phyloP scores from a whole-genome alignment of 2,113 vertebrate species.

The Amia ocellicauda region DNA sequence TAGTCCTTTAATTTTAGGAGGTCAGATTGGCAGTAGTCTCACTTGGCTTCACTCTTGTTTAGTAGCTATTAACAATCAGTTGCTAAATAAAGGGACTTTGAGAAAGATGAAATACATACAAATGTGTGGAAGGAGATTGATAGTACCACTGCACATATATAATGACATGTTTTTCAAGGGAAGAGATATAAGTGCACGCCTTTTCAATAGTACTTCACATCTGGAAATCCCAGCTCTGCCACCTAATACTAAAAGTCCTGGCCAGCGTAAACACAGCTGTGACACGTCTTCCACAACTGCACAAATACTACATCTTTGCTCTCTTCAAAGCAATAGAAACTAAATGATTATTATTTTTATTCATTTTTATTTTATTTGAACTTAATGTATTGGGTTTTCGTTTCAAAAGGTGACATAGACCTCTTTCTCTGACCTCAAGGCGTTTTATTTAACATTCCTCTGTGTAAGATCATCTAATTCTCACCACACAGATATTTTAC shows the following conservation, averaged over 20 bases:
- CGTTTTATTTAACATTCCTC: no score
- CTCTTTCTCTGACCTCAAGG: no score
- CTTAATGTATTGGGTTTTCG: no score
- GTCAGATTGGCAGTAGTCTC: neutral
- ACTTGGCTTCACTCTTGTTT: neutral
- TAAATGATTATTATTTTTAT: conserved; percentile 8
- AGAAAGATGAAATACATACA: conserved; percentile 45
- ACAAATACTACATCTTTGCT: conserved; percentile 59
- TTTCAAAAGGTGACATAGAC: no score
- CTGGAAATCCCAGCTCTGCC: conserved; percentile 54
- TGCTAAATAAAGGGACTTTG: conserved; percentile 46
- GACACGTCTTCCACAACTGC: conserved; percentile 61
- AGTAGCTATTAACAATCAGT: neutral
- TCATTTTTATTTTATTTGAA: no score
- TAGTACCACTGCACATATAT: conserved; percentile 60
- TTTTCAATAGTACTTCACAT: conserved; percentile 66
- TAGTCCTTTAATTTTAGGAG: neutral
- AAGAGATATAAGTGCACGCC: conserved; percentile 45
- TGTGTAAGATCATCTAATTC: no score
- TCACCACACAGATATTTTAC: no score
- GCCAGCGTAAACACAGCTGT: conserved; percentile 80
- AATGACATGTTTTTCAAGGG: conserved; percentile 54
- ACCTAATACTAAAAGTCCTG: conserved; percentile 66
- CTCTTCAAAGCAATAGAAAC: conserved; percentile 45
- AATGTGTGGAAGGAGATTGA: conserved; percentile 58